Base-by-base conservation (phyloP, 2,113 vertebrate genomes). In the Leptobrachium ailaonicum region DNA sequence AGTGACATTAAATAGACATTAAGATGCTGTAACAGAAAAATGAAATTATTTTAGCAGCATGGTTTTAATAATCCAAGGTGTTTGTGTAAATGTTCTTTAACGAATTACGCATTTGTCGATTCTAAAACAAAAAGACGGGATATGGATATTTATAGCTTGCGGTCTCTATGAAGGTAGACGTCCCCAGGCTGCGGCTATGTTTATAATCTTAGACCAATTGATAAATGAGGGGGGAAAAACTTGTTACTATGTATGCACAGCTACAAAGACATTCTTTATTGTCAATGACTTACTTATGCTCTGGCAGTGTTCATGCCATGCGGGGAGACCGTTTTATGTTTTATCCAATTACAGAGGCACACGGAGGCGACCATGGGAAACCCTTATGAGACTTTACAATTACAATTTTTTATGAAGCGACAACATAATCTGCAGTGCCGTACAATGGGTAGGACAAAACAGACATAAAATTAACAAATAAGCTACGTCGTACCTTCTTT, bases 341-440 rank as follows among this genome's bases (percentile, higher is more conserved):
- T 79, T 73, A 79, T 79, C 70, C 77, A 73, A 79, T 72, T 79
- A 73, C 44, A 73, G 62, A 56, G 66, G 77, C 60, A 56, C 70
- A 79, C 72, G 73, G 60, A 72, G 56, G 47, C 69, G 66, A 66
- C 41, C 6, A 13, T 13, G 56, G 45, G 77, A 5, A 5, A 58
- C 77, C 77, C 58, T 10, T 66, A 72, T 79, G 56, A 79, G 20
- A 56, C 47, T 50, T 50, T 50, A 50, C 47, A 50, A 50, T 32
- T 32, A 32, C 20, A 32, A 32, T 32, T 32, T 1, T 32, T 32
- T 32, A 32, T 32, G 20, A 32, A 32, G 20, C 20, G 20, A 32
- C 20, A 32, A 32, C 20, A 32, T 32, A 32, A 32, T 32, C 20
- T 32, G 20, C 20, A 32, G 20, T 32, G 20, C 20, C 20, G 20